phyloP scores from a whole-genome alignment of 2,113 vertebrate genomes.

The Kryptolebias marmoratus region DNA sequence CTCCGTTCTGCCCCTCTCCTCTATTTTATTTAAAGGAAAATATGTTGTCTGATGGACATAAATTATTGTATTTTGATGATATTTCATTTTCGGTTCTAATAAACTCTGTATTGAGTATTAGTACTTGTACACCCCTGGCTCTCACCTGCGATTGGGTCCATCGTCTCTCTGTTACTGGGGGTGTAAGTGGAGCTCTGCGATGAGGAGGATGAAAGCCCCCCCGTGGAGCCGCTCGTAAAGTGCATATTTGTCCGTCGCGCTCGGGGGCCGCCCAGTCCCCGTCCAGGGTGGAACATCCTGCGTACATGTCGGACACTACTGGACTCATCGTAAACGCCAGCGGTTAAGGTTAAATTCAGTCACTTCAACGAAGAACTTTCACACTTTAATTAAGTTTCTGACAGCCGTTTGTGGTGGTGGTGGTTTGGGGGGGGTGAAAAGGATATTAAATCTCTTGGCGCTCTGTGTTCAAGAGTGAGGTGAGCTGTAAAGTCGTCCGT shows the following conservation, averaged over 20 bases:
- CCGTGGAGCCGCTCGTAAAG: constrained; percentile 97
- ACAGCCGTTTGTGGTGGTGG: not conserved
- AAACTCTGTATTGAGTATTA: not conserved
- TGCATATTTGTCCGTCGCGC: constrained; percentile 99
- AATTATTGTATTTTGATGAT: too few relatives aligned
- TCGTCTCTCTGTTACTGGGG: constrained; percentile 98
- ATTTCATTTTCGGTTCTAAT: not conserved
- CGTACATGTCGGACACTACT: constrained; percentile 98
- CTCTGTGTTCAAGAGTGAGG: constrained; percentile 99
- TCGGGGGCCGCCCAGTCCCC: constrained; percentile 94
- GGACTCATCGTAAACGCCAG: constrained; percentile 88
- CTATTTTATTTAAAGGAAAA: too few relatives aligned
- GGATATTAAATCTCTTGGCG: constrained; percentile 99
- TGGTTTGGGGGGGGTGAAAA: constrained; percentile 67
- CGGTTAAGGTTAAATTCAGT: constrained; percentile 81
- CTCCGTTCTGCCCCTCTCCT: too few relatives aligned
- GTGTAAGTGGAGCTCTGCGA: constrained; percentile 99
- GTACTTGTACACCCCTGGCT: not conserved
- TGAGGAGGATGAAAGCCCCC: constrained; percentile 90
- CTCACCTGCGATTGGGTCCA: constrained; percentile 99
- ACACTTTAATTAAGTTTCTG: not conserved
- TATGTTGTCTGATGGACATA: too few relatives aligned
- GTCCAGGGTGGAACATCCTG: constrained; percentile 98
- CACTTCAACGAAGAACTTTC: not conserved
- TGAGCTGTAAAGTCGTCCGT: constrained; percentile 99